Evolutionary conservation across 2,113 vertebrate species (phyloP), one percentile per base, ranked within the genome.

Genomic region (Oreocharis arfaki): DNA sequence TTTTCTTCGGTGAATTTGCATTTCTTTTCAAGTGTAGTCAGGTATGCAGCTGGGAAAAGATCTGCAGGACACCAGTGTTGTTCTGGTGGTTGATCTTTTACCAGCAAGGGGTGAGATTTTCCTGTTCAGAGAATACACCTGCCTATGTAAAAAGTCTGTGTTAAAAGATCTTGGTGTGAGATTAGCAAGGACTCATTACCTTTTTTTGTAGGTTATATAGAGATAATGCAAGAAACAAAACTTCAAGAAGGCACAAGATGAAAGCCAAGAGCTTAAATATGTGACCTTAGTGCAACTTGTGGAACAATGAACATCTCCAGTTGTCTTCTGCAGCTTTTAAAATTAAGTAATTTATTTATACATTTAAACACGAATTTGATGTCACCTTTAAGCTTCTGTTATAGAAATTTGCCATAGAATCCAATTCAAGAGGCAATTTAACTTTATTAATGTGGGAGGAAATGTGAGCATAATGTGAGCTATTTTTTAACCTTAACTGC

Each of bases 1-100:
- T 57, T 80, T 63, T 61, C 32, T 78, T 70, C 27, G 20, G 27
- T 44, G 24, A 89, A 39, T 93, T 87, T 92, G n/a, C 52, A 68
- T 84, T 84, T 95, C 52, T 87, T 84, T 83, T 92, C 52, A 68
- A 78, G 56, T 41, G 64, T 69, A 59, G 60, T 74, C 4, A 0
- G 77, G 68, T 87, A 52, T 84, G 60, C 46, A 84, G 39, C 3
- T 81, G 73, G 89, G 86, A 80, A 94, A 86, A 86, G 23, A 76
- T 76, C 68, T 6, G 0, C 64, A 49, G 64, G 42, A 75, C 16
- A 5, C 55, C 59, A 37, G 21, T 46, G 35, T n/a, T 94, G 42
- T 95, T 93, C 42, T 70, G 8, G 69, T 89, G 69, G 84, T 81
- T 90, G 93, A 91, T 93, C 64, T 93, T 96, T 95, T 81, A 95